Evolutionary conservation across 1,140 invertebrate genomes (phyloP), one percentile per base, ranked within the genome.

Genomic region (Cephus cinctus): DNA sequence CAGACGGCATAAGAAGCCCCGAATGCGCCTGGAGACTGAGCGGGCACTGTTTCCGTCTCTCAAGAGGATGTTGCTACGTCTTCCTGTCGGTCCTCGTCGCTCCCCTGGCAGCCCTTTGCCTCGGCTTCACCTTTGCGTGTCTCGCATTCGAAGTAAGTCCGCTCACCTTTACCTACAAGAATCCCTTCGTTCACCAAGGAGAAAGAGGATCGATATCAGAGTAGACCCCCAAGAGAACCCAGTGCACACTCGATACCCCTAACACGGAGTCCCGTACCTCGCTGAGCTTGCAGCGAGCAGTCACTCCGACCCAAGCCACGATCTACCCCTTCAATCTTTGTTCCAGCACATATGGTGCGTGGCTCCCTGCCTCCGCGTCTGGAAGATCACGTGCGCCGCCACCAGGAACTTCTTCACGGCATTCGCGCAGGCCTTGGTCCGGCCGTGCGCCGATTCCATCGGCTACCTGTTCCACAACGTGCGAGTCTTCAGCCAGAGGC

Each of bases 1-100:
- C 88, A 4, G 83, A 87, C 44, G 84, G 83, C 2, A 83, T 85
- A 4, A 76, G 86, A 27, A 87, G 86, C 54, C 81, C 85, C 2
- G 84, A 88, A 65, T 88, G 86, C 63, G 86, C 86, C 21, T 92
- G 89, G 89, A 77, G 80, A 18, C 71, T 86, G 11, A 87, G 86
- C 48, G 79, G 81, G 54, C 76, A 80, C 30, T 88, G 88, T 59
- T 91, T 88, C 72, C 77, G 78, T 21, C 71, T 82, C 31, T 83
- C 87, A 3, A 82, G 83, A 40, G 81, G 83, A 57, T 82, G 79
- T 57, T 89, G 87, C 63, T 91, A 90, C 77, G 80, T 82, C 1
- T 61, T 86, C 19, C 73, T 88, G 6, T 83, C 85, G 0, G 78
- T 86, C 8, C 47, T 90, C 6, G 75, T 85, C 6, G 86, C 85